phyloP scores from a whole-genome alignment of 1,140 invertebrate species.

The Ooceraea biroi region DNA sequence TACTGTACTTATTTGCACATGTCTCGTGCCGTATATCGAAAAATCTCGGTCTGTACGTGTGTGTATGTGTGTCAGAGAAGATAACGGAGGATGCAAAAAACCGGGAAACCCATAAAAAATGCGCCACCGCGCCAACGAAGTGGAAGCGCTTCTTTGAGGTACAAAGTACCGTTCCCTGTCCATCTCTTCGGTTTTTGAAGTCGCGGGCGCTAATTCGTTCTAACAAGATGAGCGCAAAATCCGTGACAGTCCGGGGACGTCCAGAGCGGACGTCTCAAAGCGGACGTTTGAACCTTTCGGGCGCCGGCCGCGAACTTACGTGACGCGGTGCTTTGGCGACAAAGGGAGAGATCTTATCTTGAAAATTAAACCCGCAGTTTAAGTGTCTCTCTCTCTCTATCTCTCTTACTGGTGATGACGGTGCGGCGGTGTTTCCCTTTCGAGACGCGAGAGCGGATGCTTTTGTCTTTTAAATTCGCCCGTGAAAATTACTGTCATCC shows the following conservation, averaged over 20 bases:
- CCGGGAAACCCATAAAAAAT: slow-evolving; percentile 43
- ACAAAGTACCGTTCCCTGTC: slow-evolving; percentile 40
- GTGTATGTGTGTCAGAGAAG: background rate
- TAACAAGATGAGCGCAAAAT: slow-evolving; percentile 60
- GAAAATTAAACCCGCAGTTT: slow-evolving; percentile 57
- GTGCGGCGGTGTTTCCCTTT: slow-evolving; percentile 29
- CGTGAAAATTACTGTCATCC: slow-evolving; percentile 37
- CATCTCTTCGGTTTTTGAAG: slow-evolving; percentile 44
- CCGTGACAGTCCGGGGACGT: slow-evolving; percentile 23
- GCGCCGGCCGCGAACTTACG: slow-evolving; percentile 39
- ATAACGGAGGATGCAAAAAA: slow-evolving; percentile 29
- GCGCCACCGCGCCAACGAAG: slow-evolving; percentile 13
- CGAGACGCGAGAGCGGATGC: slow-evolving; percentile 9
- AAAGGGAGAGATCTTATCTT: slow-evolving; percentile 51
- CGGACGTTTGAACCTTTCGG: slow-evolving; percentile 48
- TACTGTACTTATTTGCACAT: background rate
- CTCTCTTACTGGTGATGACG: background rate
- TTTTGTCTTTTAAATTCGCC: slow-evolving; percentile 44
- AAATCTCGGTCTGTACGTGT: background rate
- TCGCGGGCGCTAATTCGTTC: slow-evolving; percentile 45
- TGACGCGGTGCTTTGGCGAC: slow-evolving; percentile 42
- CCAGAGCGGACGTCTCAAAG: slow-evolving; percentile 33
- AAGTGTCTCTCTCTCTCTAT: slow-evolving; percentile 34
- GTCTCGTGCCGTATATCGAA: background rate
- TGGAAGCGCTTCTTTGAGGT: slow-evolving; percentile 53